Conservation (phyloP, 2,797 vertebrate genomes). For the Martes flavigula region DNA sequence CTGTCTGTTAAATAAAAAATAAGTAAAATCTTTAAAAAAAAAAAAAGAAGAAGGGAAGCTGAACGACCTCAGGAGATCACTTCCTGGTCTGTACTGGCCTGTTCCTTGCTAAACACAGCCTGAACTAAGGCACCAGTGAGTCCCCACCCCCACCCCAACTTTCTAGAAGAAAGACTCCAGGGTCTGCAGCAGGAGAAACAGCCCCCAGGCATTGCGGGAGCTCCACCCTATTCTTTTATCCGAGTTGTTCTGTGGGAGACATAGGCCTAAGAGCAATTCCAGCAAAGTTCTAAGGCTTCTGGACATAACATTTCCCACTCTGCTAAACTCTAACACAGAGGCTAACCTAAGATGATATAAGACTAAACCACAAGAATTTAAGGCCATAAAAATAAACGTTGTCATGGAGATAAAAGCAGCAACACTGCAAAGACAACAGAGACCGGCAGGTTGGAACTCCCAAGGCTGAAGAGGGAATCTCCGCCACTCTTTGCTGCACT, state of each 20-base stretch:
- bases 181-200: not conserved
- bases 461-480: not conserved
- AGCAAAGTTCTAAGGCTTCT: not conserved
- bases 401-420: slow-evolving; percentile 4
- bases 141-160: not conserved
- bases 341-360: not conserved
- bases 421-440: not conserved
- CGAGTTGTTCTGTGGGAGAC: not conserved
- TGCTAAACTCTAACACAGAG: not conserved
- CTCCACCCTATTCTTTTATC: not conserved
- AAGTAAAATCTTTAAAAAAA: too few relatives aligned
- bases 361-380: not conserved
- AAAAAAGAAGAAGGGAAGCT: not conserved
- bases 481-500: not conserved
- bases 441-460: not conserved
- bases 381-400: not conserved
- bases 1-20: too few relatives aligned
- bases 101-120: not conserved
- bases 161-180: not conserved
- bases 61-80: not conserved
- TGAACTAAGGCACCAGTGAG: not conserved
- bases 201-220: rapidly evolving
- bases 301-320: not conserved
- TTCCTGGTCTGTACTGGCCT: not conserved
- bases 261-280: not conserved